Percentiles rank a stretch among this genome's conserved stretches.
Evolutionary conservation across 2,113 vertebrate species (phyloP).

Genomic region (Tautogolabrus adspersus): DNA sequence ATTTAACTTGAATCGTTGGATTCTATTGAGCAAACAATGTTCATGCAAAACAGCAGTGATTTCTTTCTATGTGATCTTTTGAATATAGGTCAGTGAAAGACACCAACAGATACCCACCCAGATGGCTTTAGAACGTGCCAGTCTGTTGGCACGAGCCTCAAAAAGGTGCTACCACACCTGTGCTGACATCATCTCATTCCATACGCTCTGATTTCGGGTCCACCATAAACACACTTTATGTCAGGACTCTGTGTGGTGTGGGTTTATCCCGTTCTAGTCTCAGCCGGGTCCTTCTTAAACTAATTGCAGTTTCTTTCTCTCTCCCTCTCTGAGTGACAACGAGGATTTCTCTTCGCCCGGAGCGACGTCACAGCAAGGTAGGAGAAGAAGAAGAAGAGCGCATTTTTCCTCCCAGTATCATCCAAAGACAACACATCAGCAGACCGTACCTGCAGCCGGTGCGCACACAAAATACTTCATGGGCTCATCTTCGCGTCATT

Average conservation of each 20-base stretch:
- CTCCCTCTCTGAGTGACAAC: conserved; percentile 74
- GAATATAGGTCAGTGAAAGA: not conserved
- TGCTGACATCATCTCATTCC: conserved; percentile 74
- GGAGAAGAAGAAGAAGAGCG: conserved; percentile 65
- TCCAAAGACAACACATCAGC: conserved; percentile 69
- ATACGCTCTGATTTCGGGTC: conserved; percentile 65
- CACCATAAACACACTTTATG: conserved; percentile 61
- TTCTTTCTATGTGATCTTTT: not conserved
- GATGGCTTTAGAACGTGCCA: conserved; percentile 28
- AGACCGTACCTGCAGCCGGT: conserved; percentile 71
- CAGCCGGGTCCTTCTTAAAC: conserved; percentile 37
- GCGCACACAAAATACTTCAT: conserved; percentile 30
- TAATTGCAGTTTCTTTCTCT: conserved; percentile 61
- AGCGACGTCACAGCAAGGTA: conserved; percentile 83
- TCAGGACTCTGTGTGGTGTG: conserved; percentile 13
- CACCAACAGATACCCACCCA: conserved; percentile 11
- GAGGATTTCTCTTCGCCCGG: conserved; percentile 78
- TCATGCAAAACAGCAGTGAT: not conserved
- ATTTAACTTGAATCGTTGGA: not conserved
- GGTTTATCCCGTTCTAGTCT: conserved; percentile 37
- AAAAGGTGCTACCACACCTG: conserved; percentile 69
- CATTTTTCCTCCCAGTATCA: conserved; percentile 68
- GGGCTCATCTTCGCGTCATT: conserved; percentile 42
- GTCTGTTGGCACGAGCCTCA: conserved; percentile 46
- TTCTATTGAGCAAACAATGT: not conserved